A percentile compares a stretch with the other conserved stretches of the same genome.
Evolutionary conservation across 1,140 invertebrate species (phyloP).

Genomic region (Chelonus insularis): DNA sequence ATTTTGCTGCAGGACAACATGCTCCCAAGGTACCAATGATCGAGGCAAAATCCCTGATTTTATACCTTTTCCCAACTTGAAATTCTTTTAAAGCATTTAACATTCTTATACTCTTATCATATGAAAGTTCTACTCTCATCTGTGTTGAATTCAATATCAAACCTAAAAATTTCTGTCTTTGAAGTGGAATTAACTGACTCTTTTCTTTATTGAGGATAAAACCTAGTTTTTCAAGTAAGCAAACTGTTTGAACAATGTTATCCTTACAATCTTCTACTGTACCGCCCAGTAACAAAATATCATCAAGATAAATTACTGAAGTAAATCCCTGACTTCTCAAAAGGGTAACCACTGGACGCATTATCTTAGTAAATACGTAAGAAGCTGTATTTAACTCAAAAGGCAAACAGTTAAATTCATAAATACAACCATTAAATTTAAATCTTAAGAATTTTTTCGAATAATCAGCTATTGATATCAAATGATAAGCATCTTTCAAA

Average conservation of each 20-base stretch:
- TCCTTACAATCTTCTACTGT: not conserved
- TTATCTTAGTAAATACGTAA: constrained; percentile 12
- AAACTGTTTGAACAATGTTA: not conserved
- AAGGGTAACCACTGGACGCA: not conserved
- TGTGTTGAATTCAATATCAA: constrained; percentile 4
- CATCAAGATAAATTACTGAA: constrained; percentile 6
- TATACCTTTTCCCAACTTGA: not conserved
- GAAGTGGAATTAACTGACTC: not conserved
- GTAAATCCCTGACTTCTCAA: not conserved
- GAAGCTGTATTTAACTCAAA: constrained; percentile 9
- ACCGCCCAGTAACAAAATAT: constrained; percentile 5
- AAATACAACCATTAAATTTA: not conserved
- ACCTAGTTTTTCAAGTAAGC: not conserved
- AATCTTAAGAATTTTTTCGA: constrained; percentile 4
- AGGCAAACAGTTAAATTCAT: constrained; percentile 6
- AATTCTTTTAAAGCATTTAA: constrained; percentile 3
- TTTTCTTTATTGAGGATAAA: constrained; percentile 18
- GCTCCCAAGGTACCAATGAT: not conserved
- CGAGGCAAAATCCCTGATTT: constrained; percentile 18
- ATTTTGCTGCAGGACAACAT: constrained; percentile 5
- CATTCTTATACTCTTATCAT: not conserved
- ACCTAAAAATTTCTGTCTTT: constrained; percentile 16
- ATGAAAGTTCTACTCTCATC: constrained; percentile 12
- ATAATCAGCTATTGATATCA: not conserved
- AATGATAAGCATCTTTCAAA: constrained; percentile 1